Percentiles rank a stretch among this genome's conserved stretches.
phyloP scores from a whole-genome alignment of 2,797 vertebrate genomes.

The Cheirogaleus major region DNA sequence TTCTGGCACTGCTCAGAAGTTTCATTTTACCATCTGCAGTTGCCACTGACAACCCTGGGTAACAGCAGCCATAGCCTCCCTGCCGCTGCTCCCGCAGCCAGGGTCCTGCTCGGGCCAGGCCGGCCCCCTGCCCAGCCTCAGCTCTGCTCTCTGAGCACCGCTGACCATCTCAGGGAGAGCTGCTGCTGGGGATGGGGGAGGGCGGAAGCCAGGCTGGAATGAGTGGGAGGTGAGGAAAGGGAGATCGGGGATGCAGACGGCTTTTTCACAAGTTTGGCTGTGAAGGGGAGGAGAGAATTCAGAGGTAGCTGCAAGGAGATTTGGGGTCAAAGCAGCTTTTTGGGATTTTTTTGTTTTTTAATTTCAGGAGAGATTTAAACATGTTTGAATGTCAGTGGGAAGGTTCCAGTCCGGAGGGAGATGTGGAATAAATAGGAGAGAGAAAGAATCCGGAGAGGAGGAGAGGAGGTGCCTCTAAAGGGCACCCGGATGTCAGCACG shows the following conservation, averaged over 20 bases:
- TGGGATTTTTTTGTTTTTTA: background rate
- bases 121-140: background rate
- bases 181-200: too few relatives aligned
- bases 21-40: background rate
- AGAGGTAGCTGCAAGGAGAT: background rate
- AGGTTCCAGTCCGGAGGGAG: background rate
- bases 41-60: background rate
- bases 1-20: background rate
- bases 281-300: background rate
- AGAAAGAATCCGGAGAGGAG: background rate
- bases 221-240: background rate
- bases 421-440: background rate
- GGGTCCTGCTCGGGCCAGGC: background rate
- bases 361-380: background rate
- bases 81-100: fast-evolving
- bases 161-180: background rate
- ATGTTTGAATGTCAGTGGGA: background rate
- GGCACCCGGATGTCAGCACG: background rate
- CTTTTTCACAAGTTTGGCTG: background rate
- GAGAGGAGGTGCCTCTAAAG: background rate
- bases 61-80: fast-evolving
- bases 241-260: background rate
- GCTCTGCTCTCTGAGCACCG: background rate
- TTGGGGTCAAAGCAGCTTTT: background rate
- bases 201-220: background rate